A percentile compares a stretch with the other conserved stretches of the same genome.
Evolutionary conservation across 2,888 invertebrate genomes (phyloP).

Genomic region (Tenthredo mesomela): DNA sequence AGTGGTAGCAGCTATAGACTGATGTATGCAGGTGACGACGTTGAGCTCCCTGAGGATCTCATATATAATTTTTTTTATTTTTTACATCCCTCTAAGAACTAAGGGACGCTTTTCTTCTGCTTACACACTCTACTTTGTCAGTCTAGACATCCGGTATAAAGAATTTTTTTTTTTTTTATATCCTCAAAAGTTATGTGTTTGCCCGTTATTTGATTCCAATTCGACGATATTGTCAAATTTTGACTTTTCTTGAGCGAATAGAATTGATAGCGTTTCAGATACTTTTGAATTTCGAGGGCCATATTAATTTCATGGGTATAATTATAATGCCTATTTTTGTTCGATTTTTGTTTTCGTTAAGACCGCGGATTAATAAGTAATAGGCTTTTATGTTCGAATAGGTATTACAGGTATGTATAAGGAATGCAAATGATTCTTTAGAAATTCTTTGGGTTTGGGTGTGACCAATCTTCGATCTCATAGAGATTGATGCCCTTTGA

Average conservation of each 20-base stretch:
- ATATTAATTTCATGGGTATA: too few relatives aligned
- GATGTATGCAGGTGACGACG: constrained; percentile 48
- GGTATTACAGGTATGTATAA: too few relatives aligned
- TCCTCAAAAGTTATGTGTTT: background rate
- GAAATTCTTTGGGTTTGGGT: constrained; percentile 8
- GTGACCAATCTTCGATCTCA: constrained; percentile 23
- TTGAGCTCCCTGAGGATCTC: constrained; percentile 8
- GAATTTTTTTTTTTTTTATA: background rate
- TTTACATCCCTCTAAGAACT: background rate
- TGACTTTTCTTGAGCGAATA: too few relatives aligned
- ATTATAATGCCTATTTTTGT: too few relatives aligned
- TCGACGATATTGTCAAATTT: too few relatives aligned
- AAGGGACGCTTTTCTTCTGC: background rate
- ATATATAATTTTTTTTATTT: constrained; percentile 26
- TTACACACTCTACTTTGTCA: background rate
- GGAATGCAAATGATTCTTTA: constrained; percentile 2
- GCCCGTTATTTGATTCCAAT: background rate
- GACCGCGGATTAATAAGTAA: too few relatives aligned
- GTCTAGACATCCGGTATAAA: background rate
- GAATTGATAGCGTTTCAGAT: too few relatives aligned
- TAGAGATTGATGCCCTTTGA: constrained; percentile 2
- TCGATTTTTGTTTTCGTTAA: too few relatives aligned
- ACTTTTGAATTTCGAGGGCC: too few relatives aligned
- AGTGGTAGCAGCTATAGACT: background rate
- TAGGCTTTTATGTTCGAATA: too few relatives aligned